phyloP scores from a whole-genome alignment of 2,797 vertebrate genomes.

The Holocentrus rufus region DNA sequence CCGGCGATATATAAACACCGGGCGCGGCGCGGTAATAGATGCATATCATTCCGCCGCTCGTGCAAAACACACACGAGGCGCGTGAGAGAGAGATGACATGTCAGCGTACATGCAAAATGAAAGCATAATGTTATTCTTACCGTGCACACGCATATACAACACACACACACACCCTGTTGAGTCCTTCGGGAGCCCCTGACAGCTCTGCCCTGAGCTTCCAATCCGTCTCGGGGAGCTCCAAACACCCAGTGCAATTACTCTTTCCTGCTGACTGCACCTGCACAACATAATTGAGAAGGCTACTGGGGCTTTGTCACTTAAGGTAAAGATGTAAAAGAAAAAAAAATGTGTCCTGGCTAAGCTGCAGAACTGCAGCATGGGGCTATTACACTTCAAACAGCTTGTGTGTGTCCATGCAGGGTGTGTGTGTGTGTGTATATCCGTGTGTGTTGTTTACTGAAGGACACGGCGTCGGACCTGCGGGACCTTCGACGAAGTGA shows the following conservation, averaged over 20 bases:
- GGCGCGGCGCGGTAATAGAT: slow-evolving; percentile 16
- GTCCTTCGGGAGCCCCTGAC: slow-evolving; percentile 69
- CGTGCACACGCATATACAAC: slow-evolving; percentile 18
- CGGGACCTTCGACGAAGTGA: not conserved
- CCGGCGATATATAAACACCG: not conserved
- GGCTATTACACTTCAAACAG: slow-evolving; percentile 51
- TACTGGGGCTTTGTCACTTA: slow-evolving; percentile 77
- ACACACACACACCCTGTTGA: slow-evolving; percentile 16
- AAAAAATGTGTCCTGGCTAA: slow-evolving; percentile 46
- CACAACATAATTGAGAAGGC: slow-evolving; percentile 80
- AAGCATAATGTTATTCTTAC: slow-evolving; percentile 56
- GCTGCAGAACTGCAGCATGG: slow-evolving; percentile 48
- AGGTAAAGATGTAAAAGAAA: slow-evolving; percentile 75
- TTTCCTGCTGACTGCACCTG: slow-evolving; percentile 81
- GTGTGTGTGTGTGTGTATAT: slow-evolving; percentile 12
- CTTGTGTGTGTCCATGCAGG: slow-evolving; percentile 1
- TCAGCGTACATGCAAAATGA: slow-evolving; percentile 41
- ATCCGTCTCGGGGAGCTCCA: slow-evolving; percentile 74
- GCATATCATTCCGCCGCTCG: not conserved
- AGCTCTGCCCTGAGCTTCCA: slow-evolving; percentile 73
- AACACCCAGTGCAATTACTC: slow-evolving; percentile 81
- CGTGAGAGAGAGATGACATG: not conserved
- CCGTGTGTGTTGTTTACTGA: slow-evolving; percentile 28
- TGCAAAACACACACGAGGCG: not conserved
- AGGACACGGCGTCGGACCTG: slow-evolving; percentile 24